Percentiles rank a stretch among this genome's conserved stretches.
Conservation (phyloP, 2,888 invertebrate genomes). For the Campoplex capitator region DNA sequence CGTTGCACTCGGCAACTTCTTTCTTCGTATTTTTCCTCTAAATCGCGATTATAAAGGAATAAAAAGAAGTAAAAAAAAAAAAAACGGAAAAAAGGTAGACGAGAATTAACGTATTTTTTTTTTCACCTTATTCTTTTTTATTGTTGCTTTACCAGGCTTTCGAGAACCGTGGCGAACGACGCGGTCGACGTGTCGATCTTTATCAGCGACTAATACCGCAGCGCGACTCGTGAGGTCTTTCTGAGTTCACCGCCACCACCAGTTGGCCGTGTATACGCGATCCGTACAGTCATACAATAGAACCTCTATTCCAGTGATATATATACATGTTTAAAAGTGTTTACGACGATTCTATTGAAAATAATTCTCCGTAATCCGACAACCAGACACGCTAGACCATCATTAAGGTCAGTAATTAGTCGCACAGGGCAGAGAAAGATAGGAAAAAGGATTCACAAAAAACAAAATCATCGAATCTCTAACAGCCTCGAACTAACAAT, state of each 20-base stretch:
- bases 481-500: constrained; percentile 31
- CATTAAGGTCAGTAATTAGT: constrained; percentile 64
- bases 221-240: constrained; percentile 32
- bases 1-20: constrained; percentile 77
- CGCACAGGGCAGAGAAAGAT: not conserved
- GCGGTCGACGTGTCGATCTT: constrained; percentile 56
- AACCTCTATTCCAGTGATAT: not conserved
- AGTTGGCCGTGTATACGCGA: not conserved
- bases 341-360: constrained; percentile 31
- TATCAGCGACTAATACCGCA: constrained; percentile 62
- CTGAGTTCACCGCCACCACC: constrained; percentile 11
- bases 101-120: constrained; percentile 28
- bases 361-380: constrained; percentile 15
- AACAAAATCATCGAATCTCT: constrained; percentile 28
- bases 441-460: not conserved
- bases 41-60: constrained; percentile 71
- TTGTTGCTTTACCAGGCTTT: constrained; percentile 30
- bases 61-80: constrained; percentile 25
- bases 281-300: constrained; percentile 27
- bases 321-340: constrained; percentile 11
- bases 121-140: constrained; percentile 8
- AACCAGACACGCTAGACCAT: constrained; percentile 55
- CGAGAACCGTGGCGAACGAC: constrained; percentile 41
- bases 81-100: constrained; percentile 16
- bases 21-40: constrained; percentile 67